Conservation (phyloP, 2,888 invertebrate genomes). For the Micropterix aruncella region DNA sequence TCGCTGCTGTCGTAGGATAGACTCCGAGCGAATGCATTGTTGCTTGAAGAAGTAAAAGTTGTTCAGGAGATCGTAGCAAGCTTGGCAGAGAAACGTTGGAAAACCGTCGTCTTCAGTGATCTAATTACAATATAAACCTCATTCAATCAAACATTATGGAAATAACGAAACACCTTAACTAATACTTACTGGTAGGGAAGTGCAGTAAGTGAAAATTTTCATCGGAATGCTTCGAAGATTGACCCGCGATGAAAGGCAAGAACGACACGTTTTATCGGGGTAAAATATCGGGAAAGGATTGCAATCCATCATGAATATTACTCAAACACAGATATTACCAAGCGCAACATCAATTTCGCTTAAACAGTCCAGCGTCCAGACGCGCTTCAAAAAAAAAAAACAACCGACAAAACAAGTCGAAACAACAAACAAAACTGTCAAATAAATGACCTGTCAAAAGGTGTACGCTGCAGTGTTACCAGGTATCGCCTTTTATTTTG, state of each 20-base stretch:
- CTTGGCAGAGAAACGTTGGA: constrained; percentile 12
- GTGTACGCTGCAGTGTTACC: too few relatives aligned
- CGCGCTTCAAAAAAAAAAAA: too few relatives aligned
- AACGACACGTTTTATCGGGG: constrained; percentile 7
- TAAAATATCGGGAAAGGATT: neutral
- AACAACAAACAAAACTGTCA: too few relatives aligned
- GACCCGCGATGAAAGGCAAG: constrained; percentile 8
- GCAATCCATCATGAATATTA: too few relatives aligned
- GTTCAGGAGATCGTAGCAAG: constrained; percentile 12
- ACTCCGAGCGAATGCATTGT: constrained; percentile 10
- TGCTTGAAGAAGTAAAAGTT: constrained; percentile 11
- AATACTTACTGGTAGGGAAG: constrained; percentile 7
- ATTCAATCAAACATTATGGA: neutral
- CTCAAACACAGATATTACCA: too few relatives aligned
- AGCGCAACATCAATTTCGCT: too few relatives aligned
- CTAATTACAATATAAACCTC: too few relatives aligned
- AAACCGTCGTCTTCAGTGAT: constrained; percentile 10
- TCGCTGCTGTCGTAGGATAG: constrained; percentile 8
- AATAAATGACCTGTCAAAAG: too few relatives aligned
- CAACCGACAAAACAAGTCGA: too few relatives aligned
- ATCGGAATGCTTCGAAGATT: constrained; percentile 7
- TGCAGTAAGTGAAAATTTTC: constrained; percentile 8
- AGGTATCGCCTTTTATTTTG: too few relatives aligned
- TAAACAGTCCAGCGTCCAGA: too few relatives aligned
- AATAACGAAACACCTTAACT: too few relatives aligned